Evolutionary conservation across 2,113 vertebrate genomes (phyloP), one percentile per base, ranked within the genome.

Genomic region (Lathamus discolor): DNA sequence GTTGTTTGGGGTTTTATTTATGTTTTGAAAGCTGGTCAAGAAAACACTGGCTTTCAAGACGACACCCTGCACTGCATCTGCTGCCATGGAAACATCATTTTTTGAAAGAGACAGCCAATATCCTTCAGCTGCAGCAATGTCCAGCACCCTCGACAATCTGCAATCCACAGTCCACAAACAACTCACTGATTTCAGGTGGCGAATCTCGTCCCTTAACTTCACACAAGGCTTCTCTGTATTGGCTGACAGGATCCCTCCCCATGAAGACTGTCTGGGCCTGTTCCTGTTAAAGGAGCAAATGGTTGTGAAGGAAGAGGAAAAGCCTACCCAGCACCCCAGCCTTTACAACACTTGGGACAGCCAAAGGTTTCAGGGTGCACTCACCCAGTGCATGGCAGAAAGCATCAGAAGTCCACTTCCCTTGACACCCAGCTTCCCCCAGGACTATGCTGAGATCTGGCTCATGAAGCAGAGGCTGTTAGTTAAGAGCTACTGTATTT

Each of bases 1-100:
- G 20, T 6, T 72, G 10, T n/a, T 37, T 35, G 19, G 8, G 20
- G 20, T 20, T 0, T 33, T 75, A 29, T 77, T 77, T 92, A 39
- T 51, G 10, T 62, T 94, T 43, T 33, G 75, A 74, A 95, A 92
- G 46, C 37, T 84, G 67, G 62, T 92, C 73, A 91, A 73, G 68
- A 68, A 89, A 73, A 62, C 23, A 39, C 1, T 70, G 59, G 27
- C 41, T 91, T 91, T 93, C 87, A 82, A 18, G 39, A 86, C 44
- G 61, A 74, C 20, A 85, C 64, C 61, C 69, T 84, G 72, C 63
- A 77, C 37, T 68, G n/a, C 41, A 84, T 64, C 82, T 93, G 93
- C 92, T 97, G 81, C 88, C 92, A 96, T 72, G 86, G 94, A 92
- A 97, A 94, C 62, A 55, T 33, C 16, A 75, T 28, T 78, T 95